phyloP scores from a whole-genome alignment of 2,113 vertebrate genomes.

The Pampusana beccarii region DNA sequence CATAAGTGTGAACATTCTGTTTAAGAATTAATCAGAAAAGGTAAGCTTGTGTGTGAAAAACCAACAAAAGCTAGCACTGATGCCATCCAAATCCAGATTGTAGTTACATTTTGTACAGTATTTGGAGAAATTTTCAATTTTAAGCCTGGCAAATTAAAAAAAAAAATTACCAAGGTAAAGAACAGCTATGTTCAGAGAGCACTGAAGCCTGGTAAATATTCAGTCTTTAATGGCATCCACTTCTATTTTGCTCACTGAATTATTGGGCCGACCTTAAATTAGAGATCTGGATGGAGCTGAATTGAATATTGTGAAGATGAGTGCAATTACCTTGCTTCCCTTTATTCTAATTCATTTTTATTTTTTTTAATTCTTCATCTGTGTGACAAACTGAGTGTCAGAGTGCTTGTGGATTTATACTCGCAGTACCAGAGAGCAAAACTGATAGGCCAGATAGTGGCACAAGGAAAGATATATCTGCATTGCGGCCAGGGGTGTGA shows the following conservation, averaged over 20 bases:
- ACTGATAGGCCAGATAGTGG: not conserved
- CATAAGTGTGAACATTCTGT: not conserved
- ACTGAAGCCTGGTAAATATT: constrained; percentile 51
- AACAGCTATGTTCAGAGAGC: constrained; percentile 4
- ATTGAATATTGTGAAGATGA: constrained; percentile 53
- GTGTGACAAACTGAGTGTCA: constrained; percentile 17
- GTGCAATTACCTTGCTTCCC: constrained; percentile 40
- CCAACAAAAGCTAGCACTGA: not conserved
- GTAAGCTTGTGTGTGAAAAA: not conserved
- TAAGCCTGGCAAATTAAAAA: not conserved
- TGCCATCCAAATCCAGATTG: not conserved
- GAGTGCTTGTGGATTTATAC: not conserved
- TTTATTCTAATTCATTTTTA: constrained; percentile 42
- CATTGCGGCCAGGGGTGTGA: not conserved
- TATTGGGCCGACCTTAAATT: constrained; percentile 64
- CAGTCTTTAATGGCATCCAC: constrained; percentile 54
- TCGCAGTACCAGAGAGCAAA: not conserved
- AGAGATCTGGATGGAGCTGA: constrained; percentile 57
- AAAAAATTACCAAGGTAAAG: constrained; percentile 7
- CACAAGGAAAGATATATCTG: not conserved
- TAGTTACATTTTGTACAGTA: not conserved
- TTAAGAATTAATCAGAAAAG: not conserved
- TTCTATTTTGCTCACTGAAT: constrained; percentile 61
- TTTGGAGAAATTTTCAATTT: not conserved
- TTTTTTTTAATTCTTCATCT: constrained; percentile 36